Conservation (phyloP, 2,888 invertebrate species). For the Meloe dianella region DNA sequence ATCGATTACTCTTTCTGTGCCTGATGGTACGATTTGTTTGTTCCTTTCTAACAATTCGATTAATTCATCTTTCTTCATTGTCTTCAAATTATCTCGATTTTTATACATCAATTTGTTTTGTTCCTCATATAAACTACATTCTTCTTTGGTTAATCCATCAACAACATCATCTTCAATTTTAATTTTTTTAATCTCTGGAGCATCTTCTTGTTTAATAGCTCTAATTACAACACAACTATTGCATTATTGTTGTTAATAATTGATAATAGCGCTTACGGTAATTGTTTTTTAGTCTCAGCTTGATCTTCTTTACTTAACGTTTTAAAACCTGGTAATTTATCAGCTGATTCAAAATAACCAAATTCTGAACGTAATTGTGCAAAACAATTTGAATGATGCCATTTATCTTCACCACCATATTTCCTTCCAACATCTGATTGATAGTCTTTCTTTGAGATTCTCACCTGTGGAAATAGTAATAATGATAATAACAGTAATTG, state of each 20-base stretch:
- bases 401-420: slow-evolving; percentile 83
- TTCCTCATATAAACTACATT: slow-evolving; percentile 68
- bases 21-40: slow-evolving; percentile 70
- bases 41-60: slow-evolving; percentile 73
- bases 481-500: not conserved
- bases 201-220: slow-evolving; percentile 63
- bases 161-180: slow-evolving; percentile 69
- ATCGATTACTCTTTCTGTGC: slow-evolving; percentile 68
- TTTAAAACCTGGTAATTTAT: slow-evolving; percentile 78
- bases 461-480: slow-evolving; percentile 59
- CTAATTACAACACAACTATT: slow-evolving; percentile 41
- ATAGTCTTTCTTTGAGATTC: slow-evolving; percentile 84
- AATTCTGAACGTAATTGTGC: slow-evolving; percentile 74
- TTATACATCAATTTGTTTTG: slow-evolving; percentile 77
- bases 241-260: slow-evolving; percentile 9
- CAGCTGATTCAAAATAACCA: slow-evolving; percentile 75
- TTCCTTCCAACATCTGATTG: slow-evolving; percentile 80
- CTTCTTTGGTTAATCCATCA: slow-evolving; percentile 62
- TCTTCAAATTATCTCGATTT: slow-evolving; percentile 68
- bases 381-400: slow-evolving; percentile 95
- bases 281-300: slow-evolving; percentile 64
- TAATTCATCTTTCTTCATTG: slow-evolving; percentile 68
- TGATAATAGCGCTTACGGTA: slow-evolving; percentile 68
- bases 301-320: slow-evolving; percentile 75
- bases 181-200: slow-evolving; percentile 70